These are phyloP conservation scores for Marmota monax DNA, from an alignment of 2,113 vertebrate genomes.

Conservation along the genomic window DNA sequence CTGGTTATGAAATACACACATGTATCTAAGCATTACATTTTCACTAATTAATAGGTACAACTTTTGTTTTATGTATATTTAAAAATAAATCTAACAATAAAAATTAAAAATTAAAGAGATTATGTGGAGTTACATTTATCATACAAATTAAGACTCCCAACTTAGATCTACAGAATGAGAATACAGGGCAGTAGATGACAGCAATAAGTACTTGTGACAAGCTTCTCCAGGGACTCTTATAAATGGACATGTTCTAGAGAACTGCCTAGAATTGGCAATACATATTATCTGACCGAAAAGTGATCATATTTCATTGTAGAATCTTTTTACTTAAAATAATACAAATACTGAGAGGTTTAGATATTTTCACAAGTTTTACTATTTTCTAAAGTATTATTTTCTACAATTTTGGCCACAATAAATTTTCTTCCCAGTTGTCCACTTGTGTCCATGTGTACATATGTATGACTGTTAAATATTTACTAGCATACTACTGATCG, in stretches of 20 bases:
- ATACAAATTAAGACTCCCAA: not conserved
- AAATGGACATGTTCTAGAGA: not conserved
- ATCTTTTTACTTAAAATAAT: not conserved
- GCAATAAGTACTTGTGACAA: not conserved
- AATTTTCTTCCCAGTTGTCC: not conserved
- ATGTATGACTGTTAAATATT: not conserved
- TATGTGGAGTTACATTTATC: not conserved
- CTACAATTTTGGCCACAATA: not conserved
- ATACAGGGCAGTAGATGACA: not conserved
- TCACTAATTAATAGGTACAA: not conserved
- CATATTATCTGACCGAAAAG: not conserved
- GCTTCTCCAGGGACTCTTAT: not conserved
- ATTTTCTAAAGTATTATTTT: not conserved
- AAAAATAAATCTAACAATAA: not conserved
- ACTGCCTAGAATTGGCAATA: not conserved
- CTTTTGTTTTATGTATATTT: not conserved
- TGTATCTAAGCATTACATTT: too few species aligned
- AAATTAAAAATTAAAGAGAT: not conserved
- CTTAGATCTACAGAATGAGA: not conserved
- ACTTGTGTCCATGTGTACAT: not conserved
- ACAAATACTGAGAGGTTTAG: not conserved
- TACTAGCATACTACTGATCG: not conserved
- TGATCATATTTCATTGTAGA: not conserved
- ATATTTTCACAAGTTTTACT: not conserved
- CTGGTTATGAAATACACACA: too few species aligned